These are phyloP conservation scores for Corydoras maculifer DNA, from an alignment of 2,113 vertebrate species.

Conservation along the genomic window DNA sequence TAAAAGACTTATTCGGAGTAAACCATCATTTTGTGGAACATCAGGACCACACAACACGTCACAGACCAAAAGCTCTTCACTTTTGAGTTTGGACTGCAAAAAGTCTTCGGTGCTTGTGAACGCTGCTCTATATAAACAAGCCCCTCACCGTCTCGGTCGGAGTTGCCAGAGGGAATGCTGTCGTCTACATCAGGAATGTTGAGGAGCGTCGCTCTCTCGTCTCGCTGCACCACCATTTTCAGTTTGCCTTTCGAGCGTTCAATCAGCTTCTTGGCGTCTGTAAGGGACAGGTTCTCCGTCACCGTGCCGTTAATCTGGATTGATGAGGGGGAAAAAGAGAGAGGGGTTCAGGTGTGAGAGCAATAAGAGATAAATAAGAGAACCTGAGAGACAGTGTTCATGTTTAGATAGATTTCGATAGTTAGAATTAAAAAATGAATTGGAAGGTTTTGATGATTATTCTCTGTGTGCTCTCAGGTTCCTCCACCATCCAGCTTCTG, in stretches of 20 bases:
- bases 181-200: slow-evolving; percentile 95
- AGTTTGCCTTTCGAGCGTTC: slow-evolving; percentile 98
- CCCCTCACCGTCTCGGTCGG: slow-evolving; percentile 86
- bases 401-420: too few relatives aligned
- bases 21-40: too few relatives aligned
- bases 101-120: too few relatives aligned
- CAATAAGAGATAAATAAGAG: slow-evolving; percentile 2
- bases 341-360: background rate
- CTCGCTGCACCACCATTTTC: slow-evolving; percentile 97
- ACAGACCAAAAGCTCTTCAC: too few relatives aligned
- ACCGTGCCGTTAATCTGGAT: slow-evolving; percentile 95
- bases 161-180: slow-evolving; percentile 92
- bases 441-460: too few relatives aligned
- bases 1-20: too few relatives aligned
- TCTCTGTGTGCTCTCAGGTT: too few relatives aligned
- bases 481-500: too few relatives aligned
- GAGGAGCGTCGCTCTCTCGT: slow-evolving; percentile 86
- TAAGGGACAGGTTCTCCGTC: slow-evolving; percentile 96
- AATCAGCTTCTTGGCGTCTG: slow-evolving; percentile 96
- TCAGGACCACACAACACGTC: too few relatives aligned
- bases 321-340: slow-evolving; percentile 10
- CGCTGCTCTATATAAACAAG: background rate
- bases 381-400: background rate
- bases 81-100: too few relatives aligned
- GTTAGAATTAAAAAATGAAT: too few relatives aligned